These are phyloP conservation scores for Amyelois transitella DNA, from an alignment of 1,140 invertebrate species.

Conservation along the genomic window DNA sequence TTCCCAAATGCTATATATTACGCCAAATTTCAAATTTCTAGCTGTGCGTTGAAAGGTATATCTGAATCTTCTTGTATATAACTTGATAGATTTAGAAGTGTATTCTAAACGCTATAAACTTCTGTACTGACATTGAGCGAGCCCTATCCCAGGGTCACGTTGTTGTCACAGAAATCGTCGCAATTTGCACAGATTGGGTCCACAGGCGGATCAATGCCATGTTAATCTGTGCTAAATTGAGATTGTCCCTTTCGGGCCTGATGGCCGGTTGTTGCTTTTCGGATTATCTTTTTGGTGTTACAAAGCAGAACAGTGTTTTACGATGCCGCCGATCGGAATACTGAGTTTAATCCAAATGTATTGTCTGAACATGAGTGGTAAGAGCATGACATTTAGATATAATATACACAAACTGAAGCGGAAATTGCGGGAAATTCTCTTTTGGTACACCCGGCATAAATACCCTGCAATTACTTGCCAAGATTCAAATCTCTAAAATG, in stretches of 20 bases:
- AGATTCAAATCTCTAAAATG: too few species aligned
- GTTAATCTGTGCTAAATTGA: conserved; percentile 5
- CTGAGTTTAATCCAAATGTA: not conserved
- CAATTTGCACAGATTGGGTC: conserved; percentile 6
- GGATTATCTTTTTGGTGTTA: conserved; percentile 4
- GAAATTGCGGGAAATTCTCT: too few species aligned
- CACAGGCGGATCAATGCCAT: conserved; percentile 5
- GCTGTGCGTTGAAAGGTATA: too few species aligned
- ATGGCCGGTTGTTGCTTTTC: conserved; percentile 3
- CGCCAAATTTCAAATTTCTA: too few species aligned
- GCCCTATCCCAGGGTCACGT: not conserved
- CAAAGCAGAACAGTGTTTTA: not conserved
- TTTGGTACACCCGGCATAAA: too few species aligned
- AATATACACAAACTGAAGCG: too few species aligned
- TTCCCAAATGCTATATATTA: too few species aligned
- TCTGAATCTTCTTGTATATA: too few species aligned
- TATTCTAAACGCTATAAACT: not conserved
- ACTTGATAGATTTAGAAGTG: not conserved
- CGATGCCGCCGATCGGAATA: not conserved
- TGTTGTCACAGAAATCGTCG: conserved; percentile 1
- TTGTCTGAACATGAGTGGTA: too few species aligned
- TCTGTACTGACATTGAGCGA: not conserved
- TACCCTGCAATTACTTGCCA: too few species aligned
- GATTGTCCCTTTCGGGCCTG: conserved; percentile 3
- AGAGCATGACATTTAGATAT: too few species aligned